Evolutionary conservation across 2,888 invertebrate genomes (phyloP).

Genomic region (Seladonia tumulorum): DNA sequence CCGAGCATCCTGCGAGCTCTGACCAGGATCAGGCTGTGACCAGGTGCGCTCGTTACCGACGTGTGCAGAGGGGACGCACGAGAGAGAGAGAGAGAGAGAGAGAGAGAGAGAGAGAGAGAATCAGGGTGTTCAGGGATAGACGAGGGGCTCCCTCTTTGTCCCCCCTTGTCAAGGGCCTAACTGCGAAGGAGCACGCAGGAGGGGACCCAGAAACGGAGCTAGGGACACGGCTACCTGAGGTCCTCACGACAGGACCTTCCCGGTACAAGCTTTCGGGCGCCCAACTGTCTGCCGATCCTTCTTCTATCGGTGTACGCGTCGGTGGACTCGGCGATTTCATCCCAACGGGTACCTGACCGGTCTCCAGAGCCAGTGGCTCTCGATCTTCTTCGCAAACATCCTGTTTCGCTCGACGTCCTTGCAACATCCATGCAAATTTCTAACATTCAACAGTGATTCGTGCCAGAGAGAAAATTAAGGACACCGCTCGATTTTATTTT

Average conservation of each 20-base stretch:
- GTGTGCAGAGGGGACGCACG: constrained; percentile 49
- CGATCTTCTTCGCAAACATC: constrained; percentile 12
- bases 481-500: neutral
- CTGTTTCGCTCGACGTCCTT: neutral
- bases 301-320: constrained; percentile 59
- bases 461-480: neutral
- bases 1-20: constrained; percentile 52
- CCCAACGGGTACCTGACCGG: constrained; percentile 55
- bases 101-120: constrained; percentile 18
- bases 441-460: neutral
- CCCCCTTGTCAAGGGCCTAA: constrained; percentile 19
- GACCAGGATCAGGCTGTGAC: constrained; percentile 63
- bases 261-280: constrained; percentile 68
- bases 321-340: constrained; percentile 64
- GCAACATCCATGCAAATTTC: neutral
- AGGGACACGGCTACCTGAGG: constrained; percentile 73
- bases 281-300: constrained; percentile 74
- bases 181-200: constrained; percentile 53
- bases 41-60: constrained; percentile 67
- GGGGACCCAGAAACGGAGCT: constrained; percentile 58
- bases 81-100: too few relatives aligned
- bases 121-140: constrained; percentile 51
- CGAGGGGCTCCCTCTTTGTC: constrained; percentile 45
- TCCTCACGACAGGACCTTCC: constrained; percentile 57
- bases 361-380: constrained; percentile 48